phyloP scores from a whole-genome alignment of 2,888 invertebrate species.

The Dynastes hyllus region DNA sequence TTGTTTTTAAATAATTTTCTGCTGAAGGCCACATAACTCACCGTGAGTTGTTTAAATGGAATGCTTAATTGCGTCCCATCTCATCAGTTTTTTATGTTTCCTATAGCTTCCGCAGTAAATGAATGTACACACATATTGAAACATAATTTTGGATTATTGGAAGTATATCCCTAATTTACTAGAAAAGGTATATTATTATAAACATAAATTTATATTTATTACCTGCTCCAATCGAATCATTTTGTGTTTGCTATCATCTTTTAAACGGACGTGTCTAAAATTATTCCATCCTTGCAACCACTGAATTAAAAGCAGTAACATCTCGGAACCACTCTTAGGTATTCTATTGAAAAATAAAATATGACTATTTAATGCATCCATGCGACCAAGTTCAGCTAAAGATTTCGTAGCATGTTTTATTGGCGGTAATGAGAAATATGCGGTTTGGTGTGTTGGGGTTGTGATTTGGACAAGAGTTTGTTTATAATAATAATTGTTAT shows the following conservation, averaged over 20 bases:
- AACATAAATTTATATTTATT: slow-evolving; percentile 42
- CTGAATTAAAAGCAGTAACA: slow-evolving; percentile 75
- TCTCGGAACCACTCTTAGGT: slow-evolving; percentile 76
- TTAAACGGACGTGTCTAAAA: slow-evolving; percentile 75
- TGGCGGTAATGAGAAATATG: slow-evolving; percentile 45
- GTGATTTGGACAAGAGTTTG: slow-evolving; percentile 30
- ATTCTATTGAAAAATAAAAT: slow-evolving; percentile 76
- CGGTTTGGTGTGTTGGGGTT: slow-evolving; percentile 19
- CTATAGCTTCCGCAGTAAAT: too few species aligned
- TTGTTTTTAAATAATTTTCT: not conserved
- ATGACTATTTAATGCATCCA: slow-evolving; percentile 72
- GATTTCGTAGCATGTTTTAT: slow-evolving; percentile 73
- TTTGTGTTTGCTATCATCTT: slow-evolving; percentile 63
- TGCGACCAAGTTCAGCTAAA: slow-evolving; percentile 71
- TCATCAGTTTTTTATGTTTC: too few species aligned
- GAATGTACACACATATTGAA: too few species aligned
- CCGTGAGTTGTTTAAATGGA: not conserved
- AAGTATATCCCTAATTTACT: too few species aligned
- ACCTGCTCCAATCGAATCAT: slow-evolving; percentile 70
- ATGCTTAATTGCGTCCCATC: not conserved
- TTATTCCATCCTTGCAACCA: slow-evolving; percentile 76
- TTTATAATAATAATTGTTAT: not conserved
- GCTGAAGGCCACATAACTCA: not conserved
- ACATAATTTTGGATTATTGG: too few species aligned
- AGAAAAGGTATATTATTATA: too few species aligned